Evolutionary conservation across 2,888 invertebrate species (phyloP).

Genomic region (Papilio demoleus): DNA sequence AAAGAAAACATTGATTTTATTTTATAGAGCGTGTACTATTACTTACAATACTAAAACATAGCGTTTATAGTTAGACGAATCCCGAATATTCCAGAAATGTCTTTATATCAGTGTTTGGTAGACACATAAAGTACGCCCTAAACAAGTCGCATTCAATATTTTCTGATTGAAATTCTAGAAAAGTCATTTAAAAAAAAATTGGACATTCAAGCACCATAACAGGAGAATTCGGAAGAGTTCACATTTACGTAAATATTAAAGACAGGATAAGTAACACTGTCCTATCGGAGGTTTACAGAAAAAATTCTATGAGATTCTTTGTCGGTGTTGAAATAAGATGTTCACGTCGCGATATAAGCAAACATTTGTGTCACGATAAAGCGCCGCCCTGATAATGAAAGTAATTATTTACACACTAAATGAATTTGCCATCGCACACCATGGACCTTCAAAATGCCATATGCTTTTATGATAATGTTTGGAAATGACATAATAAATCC

Average conservation of each 20-base stretch:
- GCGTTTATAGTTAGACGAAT: no score
- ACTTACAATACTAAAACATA: no score
- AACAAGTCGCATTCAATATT: neutral
- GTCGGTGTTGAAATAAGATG: conserved; percentile 38
- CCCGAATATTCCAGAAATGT: no score
- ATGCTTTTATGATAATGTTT: conserved; percentile 32
- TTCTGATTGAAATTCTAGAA: neutral
- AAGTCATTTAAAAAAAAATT: neutral
- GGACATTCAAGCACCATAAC: neutral
- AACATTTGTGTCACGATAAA: conserved; percentile 42
- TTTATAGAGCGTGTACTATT: no score
- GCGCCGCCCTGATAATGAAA: conserved; percentile 39
- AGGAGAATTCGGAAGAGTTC: neutral
- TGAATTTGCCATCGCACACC: conserved; percentile 36
- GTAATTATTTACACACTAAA: conserved; percentile 38
- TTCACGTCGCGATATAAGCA: conserved; percentile 27
- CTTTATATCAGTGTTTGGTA: no score
- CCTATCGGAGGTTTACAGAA: conserved; percentile 21
- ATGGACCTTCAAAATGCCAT: conserved; percentile 33
- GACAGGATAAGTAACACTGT: conserved; percentile 16
- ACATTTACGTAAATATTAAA: neutral
- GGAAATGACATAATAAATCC: conserved; percentile 27
- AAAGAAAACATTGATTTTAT: no score
- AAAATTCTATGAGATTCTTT: conserved; percentile 16
- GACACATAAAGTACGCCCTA: no score